Percentiles rank a stretch among this genome's conserved stretches.
Evolutionary conservation across 64 coral and sea anemone species (phyloP).

Genomic region (Acropora yongei): DNA sequence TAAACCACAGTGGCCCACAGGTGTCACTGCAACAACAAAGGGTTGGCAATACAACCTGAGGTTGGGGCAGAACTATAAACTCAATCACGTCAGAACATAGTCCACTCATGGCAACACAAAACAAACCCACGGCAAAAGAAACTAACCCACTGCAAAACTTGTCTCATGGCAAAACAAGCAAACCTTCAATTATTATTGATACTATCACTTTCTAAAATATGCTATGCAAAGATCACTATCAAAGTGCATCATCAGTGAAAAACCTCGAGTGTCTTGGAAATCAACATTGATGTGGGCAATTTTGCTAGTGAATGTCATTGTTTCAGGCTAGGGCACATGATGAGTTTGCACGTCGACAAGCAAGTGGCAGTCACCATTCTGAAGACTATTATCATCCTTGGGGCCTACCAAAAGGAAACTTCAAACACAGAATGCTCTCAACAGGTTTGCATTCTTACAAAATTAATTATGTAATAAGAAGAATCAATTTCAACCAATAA

Average conservation of each 20-base stretch:
- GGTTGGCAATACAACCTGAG: too few relatives aligned
- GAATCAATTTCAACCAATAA: too few relatives aligned
- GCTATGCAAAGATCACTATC: too few relatives aligned
- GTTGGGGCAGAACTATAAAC: too few relatives aligned
- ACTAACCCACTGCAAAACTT: neutral
- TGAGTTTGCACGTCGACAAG: conserved; percentile 75
- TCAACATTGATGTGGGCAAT: too few relatives aligned
- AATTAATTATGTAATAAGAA: too few relatives aligned
- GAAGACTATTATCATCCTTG: conserved; percentile 85
- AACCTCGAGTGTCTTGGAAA: too few relatives aligned
- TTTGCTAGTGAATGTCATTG: neutral
- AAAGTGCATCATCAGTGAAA: too few relatives aligned
- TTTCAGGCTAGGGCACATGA: conserved; percentile 70
- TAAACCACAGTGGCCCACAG: neutral
- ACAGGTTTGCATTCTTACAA: conserved; percentile 66
- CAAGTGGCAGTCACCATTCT: conserved; percentile 20
- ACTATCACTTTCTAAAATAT: neutral
- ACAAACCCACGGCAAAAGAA: too few relatives aligned
- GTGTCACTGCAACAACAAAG: too few relatives aligned
- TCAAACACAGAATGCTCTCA: conserved; percentile 77
- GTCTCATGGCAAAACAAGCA: neutral
- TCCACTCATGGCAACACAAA: too few relatives aligned
- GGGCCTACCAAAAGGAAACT: conserved; percentile 95
- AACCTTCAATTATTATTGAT: neutral
- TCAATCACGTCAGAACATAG: too few relatives aligned